Base-by-base conservation (phyloP, 2,113 vertebrate species). In the Abramis brama region DNA sequence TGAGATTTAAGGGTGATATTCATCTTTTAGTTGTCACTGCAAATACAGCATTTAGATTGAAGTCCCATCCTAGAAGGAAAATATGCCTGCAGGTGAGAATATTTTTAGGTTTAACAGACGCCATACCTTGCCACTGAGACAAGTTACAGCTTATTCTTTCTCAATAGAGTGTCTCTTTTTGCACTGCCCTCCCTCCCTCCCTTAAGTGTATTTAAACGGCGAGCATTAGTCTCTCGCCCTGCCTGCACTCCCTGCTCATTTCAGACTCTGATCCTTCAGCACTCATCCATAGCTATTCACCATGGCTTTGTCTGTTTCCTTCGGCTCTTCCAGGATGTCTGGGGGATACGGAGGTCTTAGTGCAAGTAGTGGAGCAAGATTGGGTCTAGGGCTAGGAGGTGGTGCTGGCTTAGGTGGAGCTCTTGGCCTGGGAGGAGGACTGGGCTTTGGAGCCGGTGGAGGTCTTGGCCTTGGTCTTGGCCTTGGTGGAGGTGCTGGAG, bases 251-350 rank as follows among this genome's bases (percentile, higher is more conserved):
- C 68, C 30, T 23, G 71, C 59, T 79, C 47, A 39, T 21, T 79
- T 71, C 60, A 71, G 10, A 83, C 60, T 30, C 60, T 23, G 82
- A 80, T 55, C 64, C 80, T 59, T 74, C 66, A 79, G 59, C 57
- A 45, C 78, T 71, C 23, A 76, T 73, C 50, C 47, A 78, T 15
- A 71, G 45, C 80, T 83, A 10, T 86, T 83, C 66, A 87, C 25
- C 45, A 91, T 91, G 90, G 79, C 90, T 57, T 2, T 86, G 36
- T 86, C 87, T 8, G 7, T 66, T 30, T 87, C 85, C 2, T 19
- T 86, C 25, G 86, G 85, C 36, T 89, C 90, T n/a, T 86, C 89
- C 43, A 86, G 85, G 79, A 3, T 88, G 50, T 90, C 89, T 43
- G 88, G 83, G n/a, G 74, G 73, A 47, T 43, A 74, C 0, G 87